A percentile compares a stretch with the other conserved stretches of the same genome.
Evolutionary conservation across 2,797 vertebrate genomes (phyloP).

Genomic region (Hipposideros larvatus): DNA sequence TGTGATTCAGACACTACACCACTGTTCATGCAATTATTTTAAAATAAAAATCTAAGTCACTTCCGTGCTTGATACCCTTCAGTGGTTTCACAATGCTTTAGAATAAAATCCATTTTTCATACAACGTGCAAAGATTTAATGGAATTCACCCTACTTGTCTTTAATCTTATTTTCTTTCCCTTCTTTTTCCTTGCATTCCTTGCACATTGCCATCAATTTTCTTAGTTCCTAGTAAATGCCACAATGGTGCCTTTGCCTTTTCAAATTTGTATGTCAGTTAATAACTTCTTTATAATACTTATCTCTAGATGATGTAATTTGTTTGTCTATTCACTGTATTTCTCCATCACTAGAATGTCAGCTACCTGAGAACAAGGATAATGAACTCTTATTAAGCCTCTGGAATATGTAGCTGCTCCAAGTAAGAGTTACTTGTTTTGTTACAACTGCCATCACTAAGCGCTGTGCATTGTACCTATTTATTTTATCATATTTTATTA

Average conservation of each 20-base stretch:
- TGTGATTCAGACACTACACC: background rate
- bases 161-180: background rate
- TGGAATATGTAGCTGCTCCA: background rate
- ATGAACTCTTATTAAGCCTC: background rate
- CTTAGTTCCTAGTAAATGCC: background rate
- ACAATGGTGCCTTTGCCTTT: background rate
- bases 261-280: background rate
- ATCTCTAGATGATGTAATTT: background rate
- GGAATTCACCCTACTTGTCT: background rate
- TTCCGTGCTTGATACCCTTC: background rate
- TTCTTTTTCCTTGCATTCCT: background rate
- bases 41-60: background rate
- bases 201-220: background rate
- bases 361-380: background rate
- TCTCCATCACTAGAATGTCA: background rate
- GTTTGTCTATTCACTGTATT: background rate
- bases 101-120: background rate
- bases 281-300: background rate
- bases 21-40: background rate
- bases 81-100: background rate
- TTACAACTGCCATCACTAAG: background rate
- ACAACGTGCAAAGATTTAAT: background rate
- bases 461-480: background rate
- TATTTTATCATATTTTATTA: background rate
- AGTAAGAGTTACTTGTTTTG: background rate